Conservation (phyloP, 2,113 vertebrate genomes). For the Suricata suricatta region DNA sequence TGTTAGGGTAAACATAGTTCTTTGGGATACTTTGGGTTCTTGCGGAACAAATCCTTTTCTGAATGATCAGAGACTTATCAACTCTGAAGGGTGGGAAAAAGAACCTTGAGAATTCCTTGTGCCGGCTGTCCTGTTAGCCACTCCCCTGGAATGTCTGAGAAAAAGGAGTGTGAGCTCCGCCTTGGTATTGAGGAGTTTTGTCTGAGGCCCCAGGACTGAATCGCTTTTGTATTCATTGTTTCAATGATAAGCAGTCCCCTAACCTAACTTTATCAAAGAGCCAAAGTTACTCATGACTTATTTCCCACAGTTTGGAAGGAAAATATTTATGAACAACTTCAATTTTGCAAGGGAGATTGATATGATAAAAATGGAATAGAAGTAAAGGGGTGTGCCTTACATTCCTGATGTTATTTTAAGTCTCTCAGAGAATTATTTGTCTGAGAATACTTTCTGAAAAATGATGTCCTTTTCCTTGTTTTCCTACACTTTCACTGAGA, state of each 20-base stretch:
- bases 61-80: slow-evolving; percentile 67
- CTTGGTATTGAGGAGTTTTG: slow-evolving; percentile 40
- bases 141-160: slow-evolving; percentile 74
- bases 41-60: slow-evolving; percentile 78
- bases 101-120: slow-evolving; percentile 69
- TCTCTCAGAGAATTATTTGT: slow-evolving; percentile 45
- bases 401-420: slow-evolving; percentile 29
- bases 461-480: background rate
- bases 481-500: slow-evolving; percentile 5
- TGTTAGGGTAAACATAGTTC: slow-evolving; percentile 79
- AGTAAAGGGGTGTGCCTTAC: slow-evolving; percentile 38
- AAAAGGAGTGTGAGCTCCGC: slow-evolving; percentile 36
- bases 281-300: slow-evolving; percentile 71
- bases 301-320: slow-evolving; percentile 85
- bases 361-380: slow-evolving; percentile 72
- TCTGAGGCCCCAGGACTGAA: slow-evolving; percentile 69
- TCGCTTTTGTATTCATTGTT: slow-evolving; percentile 81
- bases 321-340: slow-evolving; percentile 77
- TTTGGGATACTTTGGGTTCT: slow-evolving; percentile 63
- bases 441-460: slow-evolving; percentile 51
- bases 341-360: slow-evolving; percentile 70
- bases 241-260: slow-evolving; percentile 76
- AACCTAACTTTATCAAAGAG: slow-evolving; percentile 77
- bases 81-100: slow-evolving; percentile 69
- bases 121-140: slow-evolving; percentile 29